These are phyloP conservation scores for Leistus spinibarbis DNA, from an alignment of 2,888 invertebrate genomes.

Conservation along the genomic window DNA sequence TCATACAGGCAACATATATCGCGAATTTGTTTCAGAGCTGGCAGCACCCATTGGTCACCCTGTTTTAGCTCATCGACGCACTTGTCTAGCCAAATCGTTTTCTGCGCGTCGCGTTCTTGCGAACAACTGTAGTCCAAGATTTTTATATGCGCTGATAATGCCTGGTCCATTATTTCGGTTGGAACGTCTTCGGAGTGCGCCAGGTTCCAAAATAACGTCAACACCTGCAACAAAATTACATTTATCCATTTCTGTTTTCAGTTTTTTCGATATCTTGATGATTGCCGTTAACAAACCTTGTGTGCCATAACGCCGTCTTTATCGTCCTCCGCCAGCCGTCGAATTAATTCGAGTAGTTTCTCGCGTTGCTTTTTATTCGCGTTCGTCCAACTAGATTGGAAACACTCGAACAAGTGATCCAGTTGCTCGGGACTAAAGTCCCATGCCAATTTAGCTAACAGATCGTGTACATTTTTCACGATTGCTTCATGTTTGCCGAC, in stretches of 20 bases:
- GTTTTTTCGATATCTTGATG: neutral
- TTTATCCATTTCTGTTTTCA: no score
- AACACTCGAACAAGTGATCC: conserved; percentile 96
- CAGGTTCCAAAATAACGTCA: conserved; percentile 95
- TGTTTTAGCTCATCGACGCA: conserved; percentile 92
- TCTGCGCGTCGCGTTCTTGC: conserved; percentile 95
- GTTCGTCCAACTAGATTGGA: conserved; percentile 92
- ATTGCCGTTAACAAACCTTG: conserved; percentile 77
- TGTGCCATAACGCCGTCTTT: conserved; percentile 99
- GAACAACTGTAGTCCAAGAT: conserved; percentile 98
- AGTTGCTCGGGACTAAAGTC: conserved; percentile 97
- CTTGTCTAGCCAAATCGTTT: conserved; percentile 93
- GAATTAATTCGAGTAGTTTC: conserved; percentile 90
- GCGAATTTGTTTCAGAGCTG: conserved; percentile 92
- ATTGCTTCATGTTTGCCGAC: conserved; percentile 98
- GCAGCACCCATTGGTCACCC: conserved; percentile 89
- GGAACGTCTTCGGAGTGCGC: conserved; percentile 96
- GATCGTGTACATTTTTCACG: conserved; percentile 96
- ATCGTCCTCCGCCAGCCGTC: conserved; percentile 95
- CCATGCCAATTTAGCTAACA: conserved; percentile 96
- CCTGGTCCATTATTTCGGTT: conserved; percentile 97
- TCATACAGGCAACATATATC: conserved; percentile 96
- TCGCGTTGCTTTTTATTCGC: conserved; percentile 96
- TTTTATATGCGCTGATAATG: conserved; percentile 92
- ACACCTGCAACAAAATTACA: conserved; percentile 62